Evolutionary conservation across 64 coral and sea anemone species (phyloP).

Genomic region (Montipora sp.): DNA sequence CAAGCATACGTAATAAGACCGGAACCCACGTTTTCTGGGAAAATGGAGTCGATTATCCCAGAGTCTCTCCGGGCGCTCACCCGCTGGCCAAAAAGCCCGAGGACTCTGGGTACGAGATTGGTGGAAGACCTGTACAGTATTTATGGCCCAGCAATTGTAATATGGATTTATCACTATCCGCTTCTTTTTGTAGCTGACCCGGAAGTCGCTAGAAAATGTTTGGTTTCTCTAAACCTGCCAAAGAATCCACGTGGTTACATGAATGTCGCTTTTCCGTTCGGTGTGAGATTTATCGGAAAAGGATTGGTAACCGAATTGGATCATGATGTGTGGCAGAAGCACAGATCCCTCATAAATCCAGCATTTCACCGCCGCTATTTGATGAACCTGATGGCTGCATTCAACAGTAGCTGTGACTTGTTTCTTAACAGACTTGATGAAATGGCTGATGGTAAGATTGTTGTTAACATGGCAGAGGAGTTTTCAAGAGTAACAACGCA

Average conservation of each 20-base stretch:
- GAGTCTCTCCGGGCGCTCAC: no score
- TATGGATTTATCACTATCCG: slow-evolving; percentile 58
- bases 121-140: not conserved
- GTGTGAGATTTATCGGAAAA: slow-evolving; percentile 35
- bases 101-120: no score
- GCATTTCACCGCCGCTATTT: slow-evolving; percentile 87
- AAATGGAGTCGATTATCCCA: no score
- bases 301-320: slow-evolving; percentile 72
- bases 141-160: slow-evolving; percentile 54
- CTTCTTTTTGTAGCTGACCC: slow-evolving; percentile 32
- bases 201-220: slow-evolving; percentile 56
- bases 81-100: no score
- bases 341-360: slow-evolving; percentile 65
- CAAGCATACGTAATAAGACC: no score
- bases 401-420: slow-evolving; percentile 70
- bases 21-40: no score
- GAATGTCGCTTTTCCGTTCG: slow-evolving; percentile 32
- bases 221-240: slow-evolving; percentile 56
- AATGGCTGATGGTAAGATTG: slow-evolving; percentile 66
- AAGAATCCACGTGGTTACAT: slow-evolving; percentile 12
- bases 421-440: slow-evolving; percentile 68
- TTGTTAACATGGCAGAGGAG: slow-evolving; percentile 73
- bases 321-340: slow-evolving; percentile 61
- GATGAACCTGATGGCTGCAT: slow-evolving; percentile 83
- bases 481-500: slow-evolving; percentile 79